These are phyloP conservation scores for Diplosoma virens DNA, from an alignment of 23 tunicate genomes.

Conservation along the genomic window DNA sequence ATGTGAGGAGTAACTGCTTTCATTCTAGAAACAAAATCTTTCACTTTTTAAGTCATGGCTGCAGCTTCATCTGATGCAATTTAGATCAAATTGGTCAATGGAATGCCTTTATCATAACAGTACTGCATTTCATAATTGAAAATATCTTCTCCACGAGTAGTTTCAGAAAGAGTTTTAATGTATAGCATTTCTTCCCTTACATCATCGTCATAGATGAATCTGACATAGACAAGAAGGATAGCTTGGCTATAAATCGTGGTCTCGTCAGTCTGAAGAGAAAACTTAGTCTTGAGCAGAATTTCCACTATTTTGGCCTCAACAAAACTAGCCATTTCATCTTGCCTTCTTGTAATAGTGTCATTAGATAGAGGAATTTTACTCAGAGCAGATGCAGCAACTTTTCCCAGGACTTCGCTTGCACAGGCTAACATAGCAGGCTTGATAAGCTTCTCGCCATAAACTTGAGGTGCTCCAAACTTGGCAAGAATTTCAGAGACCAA, in stretches of 20 bases:
- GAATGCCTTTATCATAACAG: slow-evolving; percentile 11
- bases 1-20: slow-evolving; percentile 25
- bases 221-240: slow-evolving; percentile 30
- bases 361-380: slow-evolving; percentile 22
- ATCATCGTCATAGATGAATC: slow-evolving; percentile 28
- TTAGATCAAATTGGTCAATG: slow-evolving; percentile 21
- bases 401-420: slow-evolving; percentile 18
- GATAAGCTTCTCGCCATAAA: slow-evolving; percentile 24
- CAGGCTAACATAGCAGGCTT: too few relatives aligned
- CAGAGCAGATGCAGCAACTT: slow-evolving; percentile 24
- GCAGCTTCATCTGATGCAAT: slow-evolving; percentile 24
- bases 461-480: slow-evolving; percentile 26
- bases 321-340: slow-evolving; percentile 30
- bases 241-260: slow-evolving; percentile 24
- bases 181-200: slow-evolving; percentile 25
- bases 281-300: slow-evolving; percentile 27
- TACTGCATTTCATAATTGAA: slow-evolving; percentile 10
- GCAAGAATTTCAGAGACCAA: slow-evolving; percentile 31
- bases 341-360: slow-evolving; percentile 14
- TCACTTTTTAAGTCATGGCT: slow-evolving; percentile 28
- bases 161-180: slow-evolving; percentile 17
- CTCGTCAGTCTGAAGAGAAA: slow-evolving; percentile 33
- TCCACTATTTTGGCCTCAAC: slow-evolving; percentile 24
- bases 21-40: slow-evolving; percentile 28
- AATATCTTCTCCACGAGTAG: slow-evolving; percentile 15